Evolutionary conservation across 2,888 invertebrate genomes (phyloP).

Genomic region (Pseudococcus jackbeardsleyi): DNA sequence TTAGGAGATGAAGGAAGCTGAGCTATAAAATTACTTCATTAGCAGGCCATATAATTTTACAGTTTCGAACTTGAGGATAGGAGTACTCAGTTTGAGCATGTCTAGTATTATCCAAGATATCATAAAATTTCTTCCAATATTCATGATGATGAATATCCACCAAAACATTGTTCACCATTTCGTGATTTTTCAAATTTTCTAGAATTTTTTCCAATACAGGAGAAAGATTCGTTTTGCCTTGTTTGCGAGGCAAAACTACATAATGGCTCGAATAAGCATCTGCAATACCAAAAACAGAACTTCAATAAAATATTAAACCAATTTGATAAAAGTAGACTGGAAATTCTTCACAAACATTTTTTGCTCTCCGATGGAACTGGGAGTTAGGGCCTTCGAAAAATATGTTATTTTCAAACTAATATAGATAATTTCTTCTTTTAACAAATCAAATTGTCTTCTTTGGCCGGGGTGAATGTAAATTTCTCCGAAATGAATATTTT

Average conservation of each 20-base stretch:
- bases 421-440: constrained; percentile 11
- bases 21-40: neutral
- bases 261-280: constrained; percentile 25
- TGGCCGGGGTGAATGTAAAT: neutral
- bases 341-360: constrained; percentile 26
- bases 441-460: constrained; percentile 8
- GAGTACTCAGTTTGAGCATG: neutral
- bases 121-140: neutral
- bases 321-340: constrained; percentile 16
- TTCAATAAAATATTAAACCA: neutral
- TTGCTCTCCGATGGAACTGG: neutral
- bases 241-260: neutral
- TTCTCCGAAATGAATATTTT: neutral
- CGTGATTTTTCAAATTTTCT: neutral
- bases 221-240: neutral
- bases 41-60: neutral
- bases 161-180: neutral
- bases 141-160: neutral
- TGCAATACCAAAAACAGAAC: neutral
- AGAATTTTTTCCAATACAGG: neutral
- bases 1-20: neutral
- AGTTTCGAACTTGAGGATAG: neutral
- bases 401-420: neutral
- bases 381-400: neutral
- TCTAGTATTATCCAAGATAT: neutral